Conservation (phyloP, 2,888 invertebrate genomes). For the Penaeus monodon region DNA sequence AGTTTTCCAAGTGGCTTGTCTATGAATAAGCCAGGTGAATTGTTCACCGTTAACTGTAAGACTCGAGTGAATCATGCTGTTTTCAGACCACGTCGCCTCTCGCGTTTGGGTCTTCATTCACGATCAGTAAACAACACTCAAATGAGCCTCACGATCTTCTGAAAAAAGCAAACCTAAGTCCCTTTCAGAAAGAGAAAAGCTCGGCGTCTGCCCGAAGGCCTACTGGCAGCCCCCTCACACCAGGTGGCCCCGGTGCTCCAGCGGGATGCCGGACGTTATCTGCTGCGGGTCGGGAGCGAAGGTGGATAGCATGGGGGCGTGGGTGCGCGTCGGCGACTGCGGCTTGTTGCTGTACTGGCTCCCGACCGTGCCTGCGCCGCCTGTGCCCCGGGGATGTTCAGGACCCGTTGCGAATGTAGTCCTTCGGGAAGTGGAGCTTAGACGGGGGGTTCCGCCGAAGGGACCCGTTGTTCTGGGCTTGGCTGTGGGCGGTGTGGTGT, state of each 20-base stretch:
- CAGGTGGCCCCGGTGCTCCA: conserved; percentile 63
- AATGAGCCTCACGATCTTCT: neutral
- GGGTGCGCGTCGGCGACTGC: conserved; percentile 53
- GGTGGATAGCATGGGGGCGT: conserved; percentile 60
- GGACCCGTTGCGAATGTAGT: conserved; percentile 64
- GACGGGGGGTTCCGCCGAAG: conserved; percentile 56
- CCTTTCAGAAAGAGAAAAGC: neutral
- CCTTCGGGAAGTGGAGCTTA: conserved; percentile 64
- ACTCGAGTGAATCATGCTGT: too few species aligned
- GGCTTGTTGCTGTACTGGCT: conserved; percentile 30
- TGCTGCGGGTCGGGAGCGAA: conserved; percentile 53
- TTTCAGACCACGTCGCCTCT: too few species aligned
- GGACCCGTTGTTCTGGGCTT: conserved; percentile 57
- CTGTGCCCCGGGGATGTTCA: conserved; percentile 48
- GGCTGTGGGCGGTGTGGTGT: conserved; percentile 40
- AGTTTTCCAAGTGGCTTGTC: too few species aligned
- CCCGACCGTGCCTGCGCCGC: conserved; percentile 4
- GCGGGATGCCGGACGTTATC: conserved; percentile 43
- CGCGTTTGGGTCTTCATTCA: too few species aligned
- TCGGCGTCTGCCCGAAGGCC: neutral
- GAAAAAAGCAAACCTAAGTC: neutral
- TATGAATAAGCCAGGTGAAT: too few species aligned
- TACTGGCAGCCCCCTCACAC: conserved; percentile 40
- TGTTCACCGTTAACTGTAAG: too few species aligned
- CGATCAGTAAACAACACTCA: too few species aligned